A percentile compares a stretch with the other conserved stretches of the same genome.
These are phyloP conservation scores for Vanessa atalanta DNA, from an alignment of 1,140 invertebrate species.

Conservation along the genomic window DNA sequence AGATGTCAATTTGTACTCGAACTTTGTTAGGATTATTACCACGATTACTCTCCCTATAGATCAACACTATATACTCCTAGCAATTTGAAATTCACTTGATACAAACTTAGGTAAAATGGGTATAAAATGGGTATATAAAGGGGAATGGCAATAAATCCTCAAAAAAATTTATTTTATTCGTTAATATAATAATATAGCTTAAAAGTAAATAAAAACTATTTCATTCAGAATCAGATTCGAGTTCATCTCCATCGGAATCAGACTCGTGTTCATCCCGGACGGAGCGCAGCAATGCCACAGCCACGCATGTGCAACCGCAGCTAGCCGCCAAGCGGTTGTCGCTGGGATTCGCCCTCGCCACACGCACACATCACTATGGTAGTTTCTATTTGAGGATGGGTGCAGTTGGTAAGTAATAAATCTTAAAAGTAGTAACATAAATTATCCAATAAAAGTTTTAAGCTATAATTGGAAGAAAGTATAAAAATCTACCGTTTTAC, in stretches of 20 bases:
- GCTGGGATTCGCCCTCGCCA: slow-evolving; percentile 72
- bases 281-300: slow-evolving; percentile 82
- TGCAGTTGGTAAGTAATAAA: slow-evolving; percentile 87
- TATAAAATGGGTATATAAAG: no score
- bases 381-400: slow-evolving; percentile 97
- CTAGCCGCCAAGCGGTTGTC: slow-evolving; percentile 71
- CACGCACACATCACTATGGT: slow-evolving; percentile 89
- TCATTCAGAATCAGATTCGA: slow-evolving; percentile 66
- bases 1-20: no score
- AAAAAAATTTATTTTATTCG: no score
- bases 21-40: no score
- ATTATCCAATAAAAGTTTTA: background rate
- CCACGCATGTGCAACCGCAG: slow-evolving; percentile 65
- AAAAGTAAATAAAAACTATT: background rate
- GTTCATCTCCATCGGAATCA: slow-evolving; percentile 71
- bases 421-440: background rate
- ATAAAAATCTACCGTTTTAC: no score
- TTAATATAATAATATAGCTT: background rate
- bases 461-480: no score
- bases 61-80: no score
- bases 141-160: no score
- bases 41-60: no score
- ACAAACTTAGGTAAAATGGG: no score
- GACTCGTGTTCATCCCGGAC: slow-evolving; percentile 81
- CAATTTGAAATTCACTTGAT: no score